Percentiles rank a stretch among this genome's conserved stretches.
Conservation (phyloP, 2,113 vertebrate species). For the Apteryx mantelli region DNA sequence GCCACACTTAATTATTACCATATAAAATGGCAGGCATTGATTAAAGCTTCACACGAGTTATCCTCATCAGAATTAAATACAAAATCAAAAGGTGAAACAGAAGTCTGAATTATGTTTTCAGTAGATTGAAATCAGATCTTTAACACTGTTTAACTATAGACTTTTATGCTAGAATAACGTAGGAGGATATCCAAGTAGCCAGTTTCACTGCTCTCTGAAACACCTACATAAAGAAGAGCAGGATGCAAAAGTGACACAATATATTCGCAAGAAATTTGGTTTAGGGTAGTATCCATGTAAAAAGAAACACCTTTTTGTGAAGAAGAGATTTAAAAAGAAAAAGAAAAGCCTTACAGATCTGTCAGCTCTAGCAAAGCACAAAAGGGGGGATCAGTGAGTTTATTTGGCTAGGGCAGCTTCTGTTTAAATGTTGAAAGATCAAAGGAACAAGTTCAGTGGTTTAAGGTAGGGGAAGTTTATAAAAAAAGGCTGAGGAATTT, state of each 20-base stretch:
- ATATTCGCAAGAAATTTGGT: neutral
- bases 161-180: neutral
- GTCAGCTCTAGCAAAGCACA: slow-evolving; percentile 32
- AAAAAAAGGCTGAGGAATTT: neutral
- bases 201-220: neutral
- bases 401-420: slow-evolving; percentile 16
- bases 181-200: neutral
- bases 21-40: neutral
- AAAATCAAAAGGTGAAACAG: neutral
- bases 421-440: neutral
- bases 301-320: slow-evolving; percentile 10
- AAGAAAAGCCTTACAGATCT: slow-evolving; percentile 13
- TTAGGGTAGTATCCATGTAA: neutral
- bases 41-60: neutral
- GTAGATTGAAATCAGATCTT: neutral
- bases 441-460: neutral
- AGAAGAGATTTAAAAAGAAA: neutral
- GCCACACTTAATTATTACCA: neutral
- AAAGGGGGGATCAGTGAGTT: neutral
- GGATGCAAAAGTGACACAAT: neutral
- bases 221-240: neutral
- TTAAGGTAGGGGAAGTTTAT: neutral
- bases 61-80: neutral
- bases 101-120: neutral
- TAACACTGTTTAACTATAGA: neutral